Base-by-base conservation (phyloP, 30 jellyfish, hydroid and myxozoan species). In the Mastigias papua region DNA sequence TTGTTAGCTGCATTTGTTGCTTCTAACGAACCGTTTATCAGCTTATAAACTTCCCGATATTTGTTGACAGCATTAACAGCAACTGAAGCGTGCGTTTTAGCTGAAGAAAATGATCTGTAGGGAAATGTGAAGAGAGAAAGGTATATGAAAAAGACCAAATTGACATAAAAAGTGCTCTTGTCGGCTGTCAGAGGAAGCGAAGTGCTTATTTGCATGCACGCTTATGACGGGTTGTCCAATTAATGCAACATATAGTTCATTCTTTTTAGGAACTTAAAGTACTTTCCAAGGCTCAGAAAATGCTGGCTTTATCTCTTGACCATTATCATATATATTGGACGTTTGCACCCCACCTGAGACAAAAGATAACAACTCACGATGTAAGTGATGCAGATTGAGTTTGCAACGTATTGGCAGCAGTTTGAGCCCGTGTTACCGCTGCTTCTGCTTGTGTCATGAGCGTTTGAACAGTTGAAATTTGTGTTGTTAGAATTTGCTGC, bases 61-160 rank as follows among this genome's bases (percentile, higher is more conserved):
- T 91, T 86, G 79, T 83, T 94, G 27, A 94, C 98, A 26, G 98
- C 98, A 64, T 84, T 84, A 21, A 94, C 98, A 11, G 98, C 98
- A 33, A 78, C 69, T 7, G 98, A 76, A 35, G 98, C 97, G 64
- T 81, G 82, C 13, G 80, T 63, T 61, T 89, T 83, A 22, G 98
- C 98, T 33, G 87, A 46, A 11, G 95, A 88, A 78, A 94, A 94
- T 34, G 87, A 63, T 27, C 98, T 94, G 65, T 29, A 73, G 86
- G n/a, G 69, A 0, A 37, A 35, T 32, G 50, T 0, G 23, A 32
- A 73, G 22, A 29, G 61, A 0, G 13, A 58, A 58, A 8, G 8
- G 21, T 58, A 16, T 5, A 58, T 20, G 21, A 4, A 11, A 58
- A 58, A 58, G 21, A n/a, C n/a, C n/a, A n/a, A n/a, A n/a, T n/a